Percentiles rank a stretch among this genome's conserved stretches.
phyloP scores from a whole-genome alignment of 1,140 invertebrate species.

The Rhyacophila brunnea region DNA sequence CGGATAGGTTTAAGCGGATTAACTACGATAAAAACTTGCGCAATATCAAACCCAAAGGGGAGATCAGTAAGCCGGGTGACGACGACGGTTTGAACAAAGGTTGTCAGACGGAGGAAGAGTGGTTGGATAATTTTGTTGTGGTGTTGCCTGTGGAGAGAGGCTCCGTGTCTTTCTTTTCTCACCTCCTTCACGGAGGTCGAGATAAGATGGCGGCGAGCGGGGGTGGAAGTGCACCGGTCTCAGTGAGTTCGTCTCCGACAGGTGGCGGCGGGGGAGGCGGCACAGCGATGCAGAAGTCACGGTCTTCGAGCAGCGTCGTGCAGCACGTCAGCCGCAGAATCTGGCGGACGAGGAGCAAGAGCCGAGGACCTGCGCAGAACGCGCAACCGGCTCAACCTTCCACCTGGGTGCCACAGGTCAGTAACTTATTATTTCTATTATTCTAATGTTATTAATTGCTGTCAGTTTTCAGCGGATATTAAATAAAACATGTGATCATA shows the following conservation, averaged over 20 bases:
- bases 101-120: conserved; percentile 71
- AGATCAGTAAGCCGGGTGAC: conserved; percentile 70
- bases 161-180: conserved; percentile 39
- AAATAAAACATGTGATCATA: too few species aligned
- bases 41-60: conserved; percentile 78
- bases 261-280: conserved; percentile 41
- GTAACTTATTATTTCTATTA: conserved; percentile 39
- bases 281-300: conserved; percentile 82
- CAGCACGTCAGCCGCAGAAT: conserved; percentile 81
- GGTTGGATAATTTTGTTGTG: conserved; percentile 57
- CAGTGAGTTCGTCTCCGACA: conserved; percentile 62
- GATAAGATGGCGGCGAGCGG: conserved; percentile 46
- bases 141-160: conserved; percentile 42
- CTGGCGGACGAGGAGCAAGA: conserved; percentile 77
- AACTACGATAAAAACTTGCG: conserved; percentile 84
- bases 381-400: conserved; percentile 44
- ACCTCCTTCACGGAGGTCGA: conserved; percentile 41
- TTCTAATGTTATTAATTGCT: too few species aligned
- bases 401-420: conserved; percentile 82
- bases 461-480: too few species aligned
- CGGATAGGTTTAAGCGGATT: conserved; percentile 79
- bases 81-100: conserved; percentile 70
- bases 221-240: conserved; percentile 56
- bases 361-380: conserved; percentile 61
- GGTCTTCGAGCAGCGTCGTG: conserved; percentile 81